phyloP scores from a whole-genome alignment of 2,888 invertebrate genomes.

The Oxyscelio sp. region DNA sequence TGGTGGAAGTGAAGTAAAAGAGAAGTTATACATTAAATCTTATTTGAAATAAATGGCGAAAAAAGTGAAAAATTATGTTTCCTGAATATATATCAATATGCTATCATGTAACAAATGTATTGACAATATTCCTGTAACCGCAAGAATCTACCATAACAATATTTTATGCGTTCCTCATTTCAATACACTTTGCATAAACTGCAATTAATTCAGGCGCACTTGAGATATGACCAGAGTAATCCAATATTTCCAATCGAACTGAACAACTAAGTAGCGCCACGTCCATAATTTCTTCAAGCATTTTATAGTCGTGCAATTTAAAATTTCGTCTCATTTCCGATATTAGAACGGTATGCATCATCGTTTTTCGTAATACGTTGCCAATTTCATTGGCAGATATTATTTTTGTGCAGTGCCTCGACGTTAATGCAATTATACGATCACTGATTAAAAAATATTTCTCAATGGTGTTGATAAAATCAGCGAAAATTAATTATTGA shows the following conservation, averaged over 20 bases:
- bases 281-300: conserved; percentile 35
- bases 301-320: conserved; percentile 55
- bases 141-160: conserved; percentile 34
- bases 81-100: conserved; percentile 45
- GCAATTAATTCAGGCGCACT: conserved; percentile 37
- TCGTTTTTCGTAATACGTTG: conserved; percentile 49
- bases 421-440: neutral
- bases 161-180: conserved; percentile 28
- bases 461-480: no score
- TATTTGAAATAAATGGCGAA: conserved; percentile 14
- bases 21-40: conserved; percentile 30
- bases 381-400: conserved; percentile 30
- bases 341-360: conserved; percentile 44
- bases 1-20: conserved; percentile 3
- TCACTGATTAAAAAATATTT: neutral
- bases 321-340: conserved; percentile 65
- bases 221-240: conserved; percentile 24
- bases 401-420: conserved; percentile 1
- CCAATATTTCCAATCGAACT: conserved; percentile 40
- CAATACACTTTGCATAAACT: conserved; percentile 48
- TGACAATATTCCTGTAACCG: conserved; percentile 39
- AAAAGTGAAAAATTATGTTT: conserved; percentile 30
- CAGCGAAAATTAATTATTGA: no score
- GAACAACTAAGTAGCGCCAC: conserved; percentile 46
- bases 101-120: conserved; percentile 44